A percentile compares a stretch with the other conserved stretches of the same genome.
These are phyloP conservation scores for Enteromius thamalakanensis DNA, from an alignment of 2,797 vertebrate species.

Conservation along the genomic window DNA sequence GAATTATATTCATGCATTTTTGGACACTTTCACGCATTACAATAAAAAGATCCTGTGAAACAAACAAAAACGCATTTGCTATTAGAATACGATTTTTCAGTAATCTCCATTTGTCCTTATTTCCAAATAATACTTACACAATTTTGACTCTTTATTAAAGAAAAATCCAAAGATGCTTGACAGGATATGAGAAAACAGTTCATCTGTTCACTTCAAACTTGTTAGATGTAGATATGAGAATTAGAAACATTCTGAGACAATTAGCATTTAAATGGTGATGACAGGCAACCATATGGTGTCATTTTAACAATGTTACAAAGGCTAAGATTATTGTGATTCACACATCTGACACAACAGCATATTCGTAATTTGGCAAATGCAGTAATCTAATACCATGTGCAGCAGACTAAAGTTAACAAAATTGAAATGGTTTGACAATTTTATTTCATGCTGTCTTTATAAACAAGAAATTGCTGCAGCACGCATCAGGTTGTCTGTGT, in stretches of 20 bases:
- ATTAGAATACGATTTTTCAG: not conserved
- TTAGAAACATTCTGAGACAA: not conserved
- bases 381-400: no score
- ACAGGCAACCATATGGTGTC: slow-evolving; percentile 36
- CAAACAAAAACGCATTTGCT: not conserved
- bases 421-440: not conserved
- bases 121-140: not conserved
- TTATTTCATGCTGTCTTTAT: not conserved
- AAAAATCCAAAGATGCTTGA: not conserved
- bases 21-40: not conserved
- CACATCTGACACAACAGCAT: slow-evolving; percentile 2
- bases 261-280: slow-evolving; percentile 1
- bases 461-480: not conserved
- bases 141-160: not conserved
- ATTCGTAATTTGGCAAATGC: no score
- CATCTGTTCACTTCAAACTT: not conserved
- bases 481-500: not conserved
- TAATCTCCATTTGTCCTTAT: not conserved
- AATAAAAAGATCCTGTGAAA: not conserved
- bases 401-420: not conserved
- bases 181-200: not conserved
- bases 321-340: slow-evolving; percentile 33
- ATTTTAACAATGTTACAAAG: slow-evolving; percentile 37
- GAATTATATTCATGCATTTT: not conserved
- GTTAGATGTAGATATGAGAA: not conserved